phyloP scores from a whole-genome alignment of 2,797 vertebrate genomes.

The Sarcoramphus papa region DNA sequence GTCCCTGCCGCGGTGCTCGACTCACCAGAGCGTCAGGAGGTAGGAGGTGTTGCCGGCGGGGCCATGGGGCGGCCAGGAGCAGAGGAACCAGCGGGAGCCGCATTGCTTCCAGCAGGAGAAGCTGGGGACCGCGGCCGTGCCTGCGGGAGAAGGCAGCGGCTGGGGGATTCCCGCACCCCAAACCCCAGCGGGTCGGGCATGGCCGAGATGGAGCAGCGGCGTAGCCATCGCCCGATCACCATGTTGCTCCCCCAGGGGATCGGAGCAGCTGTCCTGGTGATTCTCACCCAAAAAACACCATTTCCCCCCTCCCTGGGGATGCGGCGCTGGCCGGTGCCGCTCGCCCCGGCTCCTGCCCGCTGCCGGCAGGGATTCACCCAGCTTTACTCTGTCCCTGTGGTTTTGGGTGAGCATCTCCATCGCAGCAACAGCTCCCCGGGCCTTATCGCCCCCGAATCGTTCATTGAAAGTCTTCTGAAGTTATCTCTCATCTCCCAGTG shows the following conservation, averaged over 20 bases:
- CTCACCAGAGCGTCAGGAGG: conserved; percentile 64
- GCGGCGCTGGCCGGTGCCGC: fast-evolving
- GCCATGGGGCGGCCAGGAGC: conserved; percentile 44
- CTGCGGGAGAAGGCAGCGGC: background rate
- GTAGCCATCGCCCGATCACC: too few relatives aligned
- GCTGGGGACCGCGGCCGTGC: fast-evolving
- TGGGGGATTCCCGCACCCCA: background rate
- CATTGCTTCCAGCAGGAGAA: conserved; percentile 57
- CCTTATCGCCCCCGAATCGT: conserved; percentile 10
- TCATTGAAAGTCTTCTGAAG: background rate
- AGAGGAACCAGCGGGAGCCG: background rate
- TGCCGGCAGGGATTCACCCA: background rate
- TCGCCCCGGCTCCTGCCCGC: fast-evolving
- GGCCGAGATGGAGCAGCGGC: background rate
- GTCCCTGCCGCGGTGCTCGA: fast-evolving
- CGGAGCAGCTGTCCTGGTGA: fast-evolving
- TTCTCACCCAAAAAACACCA: background rate
- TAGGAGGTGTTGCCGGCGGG: background rate
- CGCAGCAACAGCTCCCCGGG: background rate
- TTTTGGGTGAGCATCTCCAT: background rate
- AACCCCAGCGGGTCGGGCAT: fast-evolving
- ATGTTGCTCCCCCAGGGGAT: fast-evolving
- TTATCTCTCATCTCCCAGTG: background rate
- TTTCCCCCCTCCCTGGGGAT: background rate
- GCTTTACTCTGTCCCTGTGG: background rate